Evolutionary conservation across 64 coral and sea anemone species (phyloP), one percentile per base, ranked within the genome.

Genomic region (Acropora yongei): DNA sequence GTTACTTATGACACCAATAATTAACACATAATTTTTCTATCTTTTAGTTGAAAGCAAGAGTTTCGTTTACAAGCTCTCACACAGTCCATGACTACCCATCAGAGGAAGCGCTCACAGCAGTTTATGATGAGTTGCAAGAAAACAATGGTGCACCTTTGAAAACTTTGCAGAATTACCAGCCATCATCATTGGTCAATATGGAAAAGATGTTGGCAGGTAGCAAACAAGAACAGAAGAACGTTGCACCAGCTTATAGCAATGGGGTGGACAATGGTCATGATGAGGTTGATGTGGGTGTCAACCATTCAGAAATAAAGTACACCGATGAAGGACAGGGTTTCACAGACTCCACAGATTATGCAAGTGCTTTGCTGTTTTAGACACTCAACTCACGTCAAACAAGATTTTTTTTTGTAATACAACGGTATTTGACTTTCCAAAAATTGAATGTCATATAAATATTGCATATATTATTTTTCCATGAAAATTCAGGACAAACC

Each of bases 21-120:
- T 13, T 63, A 63, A 63, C 60, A 3, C 16, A 63, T 11, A 1
- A 63, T 0, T 7, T 63, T 8, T 63, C 6, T 74, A 6, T 74
- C 6, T 55, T 65, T 16, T 40, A 84, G 72, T 19, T 88, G 77
- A 84, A 78, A 85, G 82, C 55, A 7, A 94, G 72, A 58, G 67
- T 94, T 89, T 78, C 57, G 77, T 94, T 94, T 51, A 88, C 84
- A 69, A 76, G 72, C 47, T 78, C 88, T 8, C 87, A 87, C 18
- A 83, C 79, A 8, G 2, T 97, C 6, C 95, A 97, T 73, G 88
- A 97, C 77, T 97, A 97, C 41, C 95, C 93, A 55, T 97, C 95
- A 14, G 95, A 97, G 60, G 83, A 88, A 91, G 57, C 80, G 1
- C 66, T 91, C 58, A 77, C 41, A 58, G 12, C 47, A 12, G 86